Evolutionary conservation across 1,140 invertebrate genomes (phyloP), one percentile per base, ranked within the genome.

Genomic region (Neodiprion pinetum): DNA sequence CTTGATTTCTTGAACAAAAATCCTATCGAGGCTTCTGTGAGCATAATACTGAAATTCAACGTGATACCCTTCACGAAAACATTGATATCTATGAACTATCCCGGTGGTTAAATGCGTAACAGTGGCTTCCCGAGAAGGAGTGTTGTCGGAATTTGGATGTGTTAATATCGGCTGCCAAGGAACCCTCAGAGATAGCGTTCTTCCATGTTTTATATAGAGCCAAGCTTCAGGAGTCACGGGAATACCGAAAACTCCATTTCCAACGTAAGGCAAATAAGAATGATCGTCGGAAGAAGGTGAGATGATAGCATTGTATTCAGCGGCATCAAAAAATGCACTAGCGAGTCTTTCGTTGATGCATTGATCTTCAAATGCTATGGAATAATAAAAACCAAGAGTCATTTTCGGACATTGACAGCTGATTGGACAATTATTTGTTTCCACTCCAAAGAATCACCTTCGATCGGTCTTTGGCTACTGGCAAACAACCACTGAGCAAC

Each of bases 1-100:
- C 79, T 91, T 91, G 74, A 97, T 91, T 82, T 95, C 93, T 86
- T 97, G 96, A 28, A 96, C 92, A 73, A 97, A 91, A 68, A 97
- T 85, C 65, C 92, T 92, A 23, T 95, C 94, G 48, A 94, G 90
- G 8, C 91, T 92, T 78, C 95, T 90, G 81, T 96, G 95, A 10
- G 95, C 95, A 86, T 95, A 97, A 81, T 94, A 92, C 71, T 92
- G 90, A 79, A 93, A 93, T 5, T 90, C 90, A 10, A 94, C 89
- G 76, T 92, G 91, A 76, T 95, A 89, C 70, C 93, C 93, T 48
- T 91, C 89, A 71, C 87, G 86, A 73, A 91, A 91, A 77, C 92
- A 93, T 76, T 93, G 92, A 87, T 93, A 93, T 78, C 91, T 91
- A 75, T 94, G 89, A 17, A 93, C 92, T 73, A 93, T 91, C 11